phyloP scores from a whole-genome alignment of 1,140 invertebrate genomes.

The Drosophila novamexicana region DNA sequence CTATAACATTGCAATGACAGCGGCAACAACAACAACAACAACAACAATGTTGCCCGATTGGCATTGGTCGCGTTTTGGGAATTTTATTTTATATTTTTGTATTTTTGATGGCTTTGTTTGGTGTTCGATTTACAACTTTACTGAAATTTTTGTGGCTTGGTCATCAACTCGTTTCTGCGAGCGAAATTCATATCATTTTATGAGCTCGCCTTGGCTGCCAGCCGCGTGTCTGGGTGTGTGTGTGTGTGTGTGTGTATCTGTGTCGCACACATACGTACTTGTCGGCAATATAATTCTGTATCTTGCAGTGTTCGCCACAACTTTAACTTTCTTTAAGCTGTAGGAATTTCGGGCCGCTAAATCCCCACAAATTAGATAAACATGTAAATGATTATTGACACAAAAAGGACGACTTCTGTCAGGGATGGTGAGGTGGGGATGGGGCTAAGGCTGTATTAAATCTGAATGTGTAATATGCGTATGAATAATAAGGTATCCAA shows the following conservation, averaged over 20 bases:
- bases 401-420: slow-evolving; percentile 49
- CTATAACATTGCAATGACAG: slow-evolving; percentile 67
- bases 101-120: slow-evolving; percentile 25
- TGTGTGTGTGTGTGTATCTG: slow-evolving; percentile 5
- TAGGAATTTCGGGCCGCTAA: slow-evolving; percentile 39
- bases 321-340: slow-evolving; percentile 28
- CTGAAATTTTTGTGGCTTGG: slow-evolving; percentile 65
- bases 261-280: slow-evolving; percentile 44
- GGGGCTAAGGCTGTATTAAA: slow-evolving; percentile 48
- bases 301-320: slow-evolving; percentile 10
- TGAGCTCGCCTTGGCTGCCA: slow-evolving; percentile 31
- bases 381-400: slow-evolving; percentile 76
- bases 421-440: neutral
- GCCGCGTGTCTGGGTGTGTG: neutral
- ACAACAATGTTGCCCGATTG: slow-evolving; percentile 58
- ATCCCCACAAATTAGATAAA: slow-evolving; percentile 73
- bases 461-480: slow-evolving; percentile 75
- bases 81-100: slow-evolving; percentile 39
- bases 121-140: slow-evolving; percentile 65
- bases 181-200: slow-evolving; percentile 44
- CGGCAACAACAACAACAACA: slow-evolving; percentile 18
- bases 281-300: slow-evolving; percentile 37
- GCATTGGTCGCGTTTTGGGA: slow-evolving; percentile 55
- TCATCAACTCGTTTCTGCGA: slow-evolving; percentile 69
- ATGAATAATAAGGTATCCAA: slow-evolving; percentile 67